Evolutionary conservation across 2,888 invertebrate genomes (phyloP).

Genomic region (Morinoia aosen): DNA sequence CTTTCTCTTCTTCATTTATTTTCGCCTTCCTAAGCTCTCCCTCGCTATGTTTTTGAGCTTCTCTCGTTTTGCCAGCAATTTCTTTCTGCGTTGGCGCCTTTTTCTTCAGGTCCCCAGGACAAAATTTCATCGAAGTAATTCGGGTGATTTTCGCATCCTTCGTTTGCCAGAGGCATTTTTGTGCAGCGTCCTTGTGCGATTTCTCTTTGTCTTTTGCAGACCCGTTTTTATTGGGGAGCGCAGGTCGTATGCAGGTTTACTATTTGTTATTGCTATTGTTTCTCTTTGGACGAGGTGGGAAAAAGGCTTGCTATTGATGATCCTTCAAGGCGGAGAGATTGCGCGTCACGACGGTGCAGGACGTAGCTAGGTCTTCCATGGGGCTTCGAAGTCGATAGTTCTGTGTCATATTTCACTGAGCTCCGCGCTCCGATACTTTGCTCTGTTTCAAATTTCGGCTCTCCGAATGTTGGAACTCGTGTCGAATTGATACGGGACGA

Average conservation of each 20-base stretch:
- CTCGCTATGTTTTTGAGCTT: constrained; percentile 33
- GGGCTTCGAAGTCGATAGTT: neutral
- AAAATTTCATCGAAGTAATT: constrained; percentile 50
- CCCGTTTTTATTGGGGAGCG: neutral
- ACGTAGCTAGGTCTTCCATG: neutral
- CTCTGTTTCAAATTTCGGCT: too few relatives aligned
- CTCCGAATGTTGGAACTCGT: too few relatives aligned
- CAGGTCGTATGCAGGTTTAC: constrained; percentile 32
- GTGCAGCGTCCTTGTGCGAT: constrained; percentile 22
- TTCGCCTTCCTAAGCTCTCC: constrained; percentile 36
- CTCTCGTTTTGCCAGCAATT: constrained; percentile 45
- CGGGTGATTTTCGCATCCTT: constrained; percentile 49
- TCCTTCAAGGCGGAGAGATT: constrained; percentile 24
- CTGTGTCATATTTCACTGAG: too few relatives aligned
- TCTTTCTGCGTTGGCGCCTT: constrained; percentile 26
- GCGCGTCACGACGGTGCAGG: neutral
- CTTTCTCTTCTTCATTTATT: constrained; percentile 38
- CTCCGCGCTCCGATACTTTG: too few relatives aligned
- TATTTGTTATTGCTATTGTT: constrained; percentile 50
- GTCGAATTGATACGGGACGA: too few relatives aligned
- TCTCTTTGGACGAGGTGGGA: neutral
- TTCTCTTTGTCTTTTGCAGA: constrained; percentile 36
- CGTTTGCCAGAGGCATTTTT: neutral
- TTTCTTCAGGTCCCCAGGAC: neutral
- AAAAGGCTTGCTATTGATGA: constrained; percentile 14